A percentile compares a stretch with the other conserved stretches of the same genome.
Conservation (phyloP, 2,888 invertebrate genomes). For the Drosophila cognata region DNA sequence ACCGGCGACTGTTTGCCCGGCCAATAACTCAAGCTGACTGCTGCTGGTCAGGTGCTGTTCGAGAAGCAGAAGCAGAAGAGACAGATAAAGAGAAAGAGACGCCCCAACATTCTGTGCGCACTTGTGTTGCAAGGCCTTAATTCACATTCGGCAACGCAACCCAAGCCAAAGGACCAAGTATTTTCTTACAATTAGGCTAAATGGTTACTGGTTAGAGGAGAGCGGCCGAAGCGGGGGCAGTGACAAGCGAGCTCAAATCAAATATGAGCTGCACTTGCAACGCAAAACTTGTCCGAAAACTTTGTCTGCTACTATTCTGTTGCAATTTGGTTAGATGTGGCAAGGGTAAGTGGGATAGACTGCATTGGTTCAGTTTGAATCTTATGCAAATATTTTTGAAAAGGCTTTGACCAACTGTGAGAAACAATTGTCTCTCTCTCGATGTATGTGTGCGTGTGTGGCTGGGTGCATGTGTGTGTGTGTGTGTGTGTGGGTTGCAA, state of each 20-base stretch:
- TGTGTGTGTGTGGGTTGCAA: conserved; percentile 46
- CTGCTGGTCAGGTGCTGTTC: conserved; percentile 22
- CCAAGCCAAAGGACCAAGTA: conserved; percentile 64
- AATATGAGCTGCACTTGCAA: conserved; percentile 76
- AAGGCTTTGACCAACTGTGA: conserved; percentile 57
- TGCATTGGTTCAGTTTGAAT: conserved; percentile 58
- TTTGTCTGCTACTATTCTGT: conserved; percentile 66
- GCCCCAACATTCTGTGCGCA: not conserved
- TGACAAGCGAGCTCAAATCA: conserved; percentile 46
- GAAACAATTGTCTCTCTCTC: conserved; percentile 7
- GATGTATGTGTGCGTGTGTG: conserved; percentile 14
- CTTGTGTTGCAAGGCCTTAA: conserved; percentile 46
- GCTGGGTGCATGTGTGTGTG: conserved; percentile 12
- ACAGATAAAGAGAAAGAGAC: not conserved
- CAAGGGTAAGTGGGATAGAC: not conserved
- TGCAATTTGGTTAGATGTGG: conserved; percentile 54
- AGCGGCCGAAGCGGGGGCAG: not conserved
- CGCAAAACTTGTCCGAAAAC: conserved; percentile 63
- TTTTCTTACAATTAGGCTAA: conserved; percentile 78
- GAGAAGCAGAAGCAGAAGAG: not conserved
- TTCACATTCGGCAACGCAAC: conserved; percentile 44
- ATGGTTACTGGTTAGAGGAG: conserved; percentile 14
- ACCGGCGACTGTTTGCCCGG: conserved; percentile 35
- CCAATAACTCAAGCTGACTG: conserved; percentile 51
- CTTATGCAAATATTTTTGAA: conserved; percentile 78